Evolutionary conservation across 2,888 invertebrate genomes (phyloP).

Genomic region (Aphodius granarius): DNA sequence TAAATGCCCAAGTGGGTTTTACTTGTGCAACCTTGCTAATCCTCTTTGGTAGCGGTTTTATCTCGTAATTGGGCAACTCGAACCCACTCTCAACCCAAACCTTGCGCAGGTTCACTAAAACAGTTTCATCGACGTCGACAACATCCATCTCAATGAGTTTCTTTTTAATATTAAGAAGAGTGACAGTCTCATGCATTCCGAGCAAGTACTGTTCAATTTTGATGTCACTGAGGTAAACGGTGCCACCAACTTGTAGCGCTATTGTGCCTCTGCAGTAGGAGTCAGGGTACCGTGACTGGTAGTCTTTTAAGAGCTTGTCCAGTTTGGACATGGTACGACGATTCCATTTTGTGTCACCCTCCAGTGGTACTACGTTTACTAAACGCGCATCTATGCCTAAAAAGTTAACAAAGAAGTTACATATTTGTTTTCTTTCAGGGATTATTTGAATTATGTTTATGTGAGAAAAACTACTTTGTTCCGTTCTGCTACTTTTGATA

Average conservation of each 20-base stretch:
- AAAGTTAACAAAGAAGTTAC: too few species aligned
- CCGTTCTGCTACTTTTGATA: too few species aligned
- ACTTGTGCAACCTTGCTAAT: slow-evolving; percentile 31
- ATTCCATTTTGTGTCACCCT: slow-evolving; percentile 42
- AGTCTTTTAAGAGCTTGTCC: slow-evolving; percentile 14
- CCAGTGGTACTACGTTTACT: slow-evolving; percentile 46
- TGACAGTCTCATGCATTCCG: slow-evolving; percentile 56
- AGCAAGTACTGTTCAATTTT: slow-evolving; percentile 60
- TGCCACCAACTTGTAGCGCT: slow-evolving; percentile 61
- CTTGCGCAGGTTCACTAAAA: slow-evolving; percentile 55
- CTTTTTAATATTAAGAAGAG: slow-evolving; percentile 59
- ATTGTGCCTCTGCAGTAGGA: slow-evolving; percentile 55
- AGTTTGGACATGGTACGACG: slow-evolving; percentile 21
- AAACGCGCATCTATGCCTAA: slow-evolving; percentile 42
- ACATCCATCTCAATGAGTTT: slow-evolving; percentile 56
- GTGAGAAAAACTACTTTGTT: too few species aligned
- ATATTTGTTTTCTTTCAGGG: too few species aligned
- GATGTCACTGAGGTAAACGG: slow-evolving; percentile 67
- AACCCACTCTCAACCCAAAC: slow-evolving; percentile 53
- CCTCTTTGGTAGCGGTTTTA: slow-evolving; percentile 27
- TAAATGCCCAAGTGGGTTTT: slow-evolving; percentile 56
- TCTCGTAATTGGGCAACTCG: slow-evolving; percentile 40
- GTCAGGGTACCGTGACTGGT: slow-evolving; percentile 32
- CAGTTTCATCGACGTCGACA: slow-evolving; percentile 54
- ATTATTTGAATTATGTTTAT: too few species aligned